Percentiles rank a stretch among this genome's conserved stretches.
Conservation (phyloP, 2,113 vertebrate species). For the Arvicanthis niloticus region DNA sequence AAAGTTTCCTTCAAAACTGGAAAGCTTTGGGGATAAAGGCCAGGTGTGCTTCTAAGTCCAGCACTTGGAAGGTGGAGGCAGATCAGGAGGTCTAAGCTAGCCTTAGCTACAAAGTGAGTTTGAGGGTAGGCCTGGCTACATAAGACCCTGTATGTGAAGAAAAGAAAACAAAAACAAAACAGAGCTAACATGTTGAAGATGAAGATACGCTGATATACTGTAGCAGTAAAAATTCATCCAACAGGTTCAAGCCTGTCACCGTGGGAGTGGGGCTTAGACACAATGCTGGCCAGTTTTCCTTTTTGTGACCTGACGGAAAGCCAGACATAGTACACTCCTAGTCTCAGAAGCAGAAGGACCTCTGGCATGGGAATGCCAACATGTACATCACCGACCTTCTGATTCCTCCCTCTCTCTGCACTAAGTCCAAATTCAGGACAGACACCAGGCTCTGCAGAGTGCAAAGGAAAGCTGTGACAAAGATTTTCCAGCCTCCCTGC, state of each 20-base stretch:
- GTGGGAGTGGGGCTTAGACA: no score
- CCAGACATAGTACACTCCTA: neutral
- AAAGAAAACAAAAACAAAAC: neutral
- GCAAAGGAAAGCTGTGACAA: slow-evolving; percentile 75
- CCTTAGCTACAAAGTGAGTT: neutral
- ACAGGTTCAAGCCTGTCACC: neutral
- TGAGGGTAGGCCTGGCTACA: neutral
- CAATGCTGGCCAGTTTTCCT: slow-evolving; percentile 13
- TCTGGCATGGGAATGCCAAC: neutral
- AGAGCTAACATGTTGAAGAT: neutral
- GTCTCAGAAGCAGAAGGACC: neutral
- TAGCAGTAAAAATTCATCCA: neutral
- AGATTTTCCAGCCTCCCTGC: slow-evolving; percentile 79
- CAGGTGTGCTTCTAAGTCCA: neutral
- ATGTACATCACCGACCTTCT: slow-evolving; percentile 44
- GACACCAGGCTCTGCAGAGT: slow-evolving; percentile 68
- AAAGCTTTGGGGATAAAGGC: neutral
- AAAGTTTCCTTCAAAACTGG: slow-evolving; percentile 28
- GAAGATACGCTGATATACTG: neutral
- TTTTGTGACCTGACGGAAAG: slow-evolving; percentile 11
- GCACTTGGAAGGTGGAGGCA: neutral
- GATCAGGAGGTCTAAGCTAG: neutral
- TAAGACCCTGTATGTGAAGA: neutral
- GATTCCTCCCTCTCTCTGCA: slow-evolving; percentile 67
- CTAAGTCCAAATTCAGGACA: slow-evolving; percentile 64